Percentiles rank a stretch among this genome's conserved stretches.
Conservation (phyloP, 2,888 invertebrate species). For the Acronicta aceris region DNA sequence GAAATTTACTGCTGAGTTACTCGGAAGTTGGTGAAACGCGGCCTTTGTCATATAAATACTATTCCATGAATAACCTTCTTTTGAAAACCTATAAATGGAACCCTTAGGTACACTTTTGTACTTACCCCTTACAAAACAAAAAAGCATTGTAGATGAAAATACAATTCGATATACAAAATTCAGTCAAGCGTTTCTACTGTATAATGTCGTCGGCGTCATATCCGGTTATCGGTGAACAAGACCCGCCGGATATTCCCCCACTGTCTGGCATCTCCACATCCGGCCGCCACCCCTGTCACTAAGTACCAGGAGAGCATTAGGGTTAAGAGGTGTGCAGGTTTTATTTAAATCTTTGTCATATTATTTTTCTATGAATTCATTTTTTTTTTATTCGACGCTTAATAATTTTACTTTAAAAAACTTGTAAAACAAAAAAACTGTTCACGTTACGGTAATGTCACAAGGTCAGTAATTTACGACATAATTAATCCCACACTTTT, state of each 20-base stretch:
- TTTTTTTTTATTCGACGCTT: no score
- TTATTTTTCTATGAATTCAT: constrained; percentile 9
- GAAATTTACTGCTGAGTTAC: no score
- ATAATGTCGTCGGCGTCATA: constrained; percentile 42
- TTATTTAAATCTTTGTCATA: constrained; percentile 21
- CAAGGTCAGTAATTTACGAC: no score
- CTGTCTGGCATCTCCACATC: constrained; percentile 50
- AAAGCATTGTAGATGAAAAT: neutral
- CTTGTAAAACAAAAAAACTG: no score
- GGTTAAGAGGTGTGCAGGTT: constrained; percentile 5
- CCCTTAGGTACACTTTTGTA: neutral
- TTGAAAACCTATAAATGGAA: neutral
- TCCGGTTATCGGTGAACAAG: constrained; percentile 43
- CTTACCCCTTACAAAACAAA: no score
- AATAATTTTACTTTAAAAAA: no score
- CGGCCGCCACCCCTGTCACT: constrained; percentile 32
- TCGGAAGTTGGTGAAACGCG: no score
- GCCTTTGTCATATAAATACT: no score
- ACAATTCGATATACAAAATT: constrained; percentile 12
- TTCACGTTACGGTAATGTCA: no score
- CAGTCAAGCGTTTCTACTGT: constrained; percentile 19
- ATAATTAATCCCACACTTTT: no score
- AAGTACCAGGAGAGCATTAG: constrained; percentile 36
- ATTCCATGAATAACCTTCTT: no score
- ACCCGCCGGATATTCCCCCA: constrained; percentile 49